Base-by-base conservation (phyloP, 2,888 invertebrate species). In the Diaprepes abbreviatus region DNA sequence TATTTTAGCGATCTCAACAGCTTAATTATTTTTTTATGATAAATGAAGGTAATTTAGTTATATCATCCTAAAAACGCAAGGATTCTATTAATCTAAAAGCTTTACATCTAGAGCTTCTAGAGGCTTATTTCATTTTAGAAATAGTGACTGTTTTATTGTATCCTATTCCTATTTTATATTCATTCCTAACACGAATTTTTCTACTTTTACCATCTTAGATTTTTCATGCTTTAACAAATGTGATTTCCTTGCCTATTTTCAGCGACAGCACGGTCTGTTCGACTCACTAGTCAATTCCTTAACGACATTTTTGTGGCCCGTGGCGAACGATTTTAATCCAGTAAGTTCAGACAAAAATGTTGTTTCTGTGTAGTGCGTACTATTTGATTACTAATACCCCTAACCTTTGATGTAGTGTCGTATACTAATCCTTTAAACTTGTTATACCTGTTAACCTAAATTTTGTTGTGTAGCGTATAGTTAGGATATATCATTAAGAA, bases 251-350 rank as follows among this genome's bases (percentile, higher is more conserved):
- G 14, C 52, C 31, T 54, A 21, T 70, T 78, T 79, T 77, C 79
- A 79, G 78, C 78, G 74, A 54, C 77, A 60, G 9, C 74, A 75
- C 62, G 79, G 79, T 75, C 75, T 79, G 62, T 79, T 80, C 75
- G 79, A 81, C 65, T 79, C 81, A 43, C 77, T 81, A 74, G 77
- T 80, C 76, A 79, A 75, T 71, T 80, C 81, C 67, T 77, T 81
- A 66, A 73, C 79, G 50, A 81, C 81, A 68, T 79, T 81, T 77
- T 77, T 81, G 74, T 81, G 81, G 81, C 81, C 81, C 24, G 79
- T 80, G 71, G 79, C 81, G 72, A 75, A 77, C 73, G 78, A 77
- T 66, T 79, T 80, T 73, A 72, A 76, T 52, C 57, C 80, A 72
- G 81, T 81, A 81, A 81, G 81, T 81, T 73, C 70, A 40, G 50